Conservation (phyloP, 1,140 invertebrate genomes). For the Acyrthosiphon pisum region DNA sequence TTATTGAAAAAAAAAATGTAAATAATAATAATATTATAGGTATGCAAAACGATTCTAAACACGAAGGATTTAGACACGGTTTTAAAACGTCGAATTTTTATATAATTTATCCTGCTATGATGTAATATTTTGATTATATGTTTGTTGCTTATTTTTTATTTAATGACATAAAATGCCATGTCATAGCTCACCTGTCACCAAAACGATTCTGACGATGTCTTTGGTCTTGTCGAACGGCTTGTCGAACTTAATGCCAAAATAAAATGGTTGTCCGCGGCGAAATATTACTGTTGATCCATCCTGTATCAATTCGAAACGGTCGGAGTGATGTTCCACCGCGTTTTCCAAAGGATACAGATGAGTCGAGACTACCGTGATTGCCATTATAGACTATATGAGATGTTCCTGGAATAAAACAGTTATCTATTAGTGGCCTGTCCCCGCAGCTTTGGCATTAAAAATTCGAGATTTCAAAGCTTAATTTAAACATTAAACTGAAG, state of each 20-base stretch:
- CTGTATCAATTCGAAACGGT: constrained; percentile 70
- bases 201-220: constrained; percentile 69
- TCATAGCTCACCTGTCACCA: constrained; percentile 68
- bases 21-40: neutral
- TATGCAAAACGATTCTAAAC: neutral
- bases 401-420: neutral
- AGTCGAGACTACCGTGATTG: constrained; percentile 65
- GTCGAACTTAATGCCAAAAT: constrained; percentile 68
- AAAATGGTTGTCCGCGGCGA: constrained; percentile 73
- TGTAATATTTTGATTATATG: neutral
- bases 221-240: constrained; percentile 66
- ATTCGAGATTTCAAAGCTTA: neutral
- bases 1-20: neutral
- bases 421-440: neutral
- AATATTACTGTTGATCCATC: constrained; percentile 68
- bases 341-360: constrained; percentile 73
- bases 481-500: neutral
- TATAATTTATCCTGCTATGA: neutral
- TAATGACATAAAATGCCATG: neutral
- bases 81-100: neutral
- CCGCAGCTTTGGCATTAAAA: neutral
- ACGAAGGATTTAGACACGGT: neutral
- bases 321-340: constrained; percentile 70
- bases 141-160: neutral
- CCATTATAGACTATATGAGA: neutral